A percentile compares a stretch with the other conserved stretches of the same genome.
phyloP scores from a whole-genome alignment of 1,140 invertebrate genomes.

The Cephus cinctus region DNA sequence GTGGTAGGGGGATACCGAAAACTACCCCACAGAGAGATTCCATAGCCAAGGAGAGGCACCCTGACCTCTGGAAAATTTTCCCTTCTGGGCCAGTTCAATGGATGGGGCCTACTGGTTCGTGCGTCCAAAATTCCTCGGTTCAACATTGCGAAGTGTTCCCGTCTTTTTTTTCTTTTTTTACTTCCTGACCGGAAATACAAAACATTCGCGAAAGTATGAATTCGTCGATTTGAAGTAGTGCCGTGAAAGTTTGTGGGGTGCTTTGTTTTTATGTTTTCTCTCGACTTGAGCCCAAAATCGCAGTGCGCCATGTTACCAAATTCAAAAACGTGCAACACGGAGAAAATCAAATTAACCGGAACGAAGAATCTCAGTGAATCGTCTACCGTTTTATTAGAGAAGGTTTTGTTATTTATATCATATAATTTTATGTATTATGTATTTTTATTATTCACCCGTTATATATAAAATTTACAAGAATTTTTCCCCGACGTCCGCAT shows the following conservation, averaged over 20 bases:
- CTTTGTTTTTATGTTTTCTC: no score
- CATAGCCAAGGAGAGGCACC: background rate
- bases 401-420: no score
- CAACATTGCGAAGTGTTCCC: no score
- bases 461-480: no score
- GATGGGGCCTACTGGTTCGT: slow-evolving; percentile 9
- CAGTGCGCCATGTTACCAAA: slow-evolving; percentile 11
- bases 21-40: slow-evolving; percentile 15
- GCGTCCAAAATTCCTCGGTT: no score
- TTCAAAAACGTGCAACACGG: background rate
- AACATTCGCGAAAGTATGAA: no score
- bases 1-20: slow-evolving; percentile 24
- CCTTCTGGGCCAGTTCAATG: slow-evolving; percentile 22
- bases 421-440: background rate
- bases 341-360: background rate
- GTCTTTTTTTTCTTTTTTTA: no score
- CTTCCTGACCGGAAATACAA: no score
- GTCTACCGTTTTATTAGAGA: slow-evolving; percentile 20
- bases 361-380: slow-evolving; percentile 17
- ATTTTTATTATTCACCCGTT: no score
- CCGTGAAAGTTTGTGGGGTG: no score
- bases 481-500: no score
- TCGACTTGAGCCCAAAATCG: background rate
- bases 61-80: slow-evolving; percentile 9
- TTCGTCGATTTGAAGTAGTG: no score